These are phyloP conservation scores for Anolis sagrei DNA, from an alignment of 2,113 vertebrate genomes.

Conservation along the genomic window DNA sequence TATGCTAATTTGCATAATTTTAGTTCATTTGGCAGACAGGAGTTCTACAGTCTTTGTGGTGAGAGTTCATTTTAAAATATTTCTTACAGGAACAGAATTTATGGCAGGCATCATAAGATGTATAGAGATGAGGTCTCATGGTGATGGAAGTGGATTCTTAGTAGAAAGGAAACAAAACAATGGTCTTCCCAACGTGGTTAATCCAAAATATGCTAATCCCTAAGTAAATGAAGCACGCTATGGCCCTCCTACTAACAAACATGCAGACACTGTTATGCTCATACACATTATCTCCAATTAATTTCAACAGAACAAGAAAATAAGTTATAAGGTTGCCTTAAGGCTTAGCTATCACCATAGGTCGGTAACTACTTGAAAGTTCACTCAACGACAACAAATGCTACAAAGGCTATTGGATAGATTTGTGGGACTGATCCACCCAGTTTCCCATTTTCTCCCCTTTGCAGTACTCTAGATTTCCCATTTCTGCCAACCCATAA, in stretches of 20 bases:
- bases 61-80: background rate
- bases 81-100: background rate
- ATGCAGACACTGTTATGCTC: background rate
- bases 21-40: background rate
- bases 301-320: background rate
- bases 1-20: background rate
- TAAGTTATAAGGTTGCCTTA: too few relatives aligned
- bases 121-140: background rate
- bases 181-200: too few relatives aligned
- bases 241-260: background rate
- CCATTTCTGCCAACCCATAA: background rate
- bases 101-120: too few relatives aligned
- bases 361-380: too few relatives aligned
- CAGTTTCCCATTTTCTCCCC: background rate
- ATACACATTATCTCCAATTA: background rate
- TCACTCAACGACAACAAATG: background rate
- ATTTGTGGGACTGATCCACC: background rate
- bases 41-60: background rate
- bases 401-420: background rate
- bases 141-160: background rate
- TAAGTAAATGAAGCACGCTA: too few relatives aligned
- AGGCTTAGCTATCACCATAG: too few relatives aligned
- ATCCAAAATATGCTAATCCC: too few relatives aligned
- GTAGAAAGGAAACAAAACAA: background rate
- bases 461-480: background rate